phyloP scores from a whole-genome alignment of 2,113 vertebrate genomes.

The Chaetops frenatus region DNA sequence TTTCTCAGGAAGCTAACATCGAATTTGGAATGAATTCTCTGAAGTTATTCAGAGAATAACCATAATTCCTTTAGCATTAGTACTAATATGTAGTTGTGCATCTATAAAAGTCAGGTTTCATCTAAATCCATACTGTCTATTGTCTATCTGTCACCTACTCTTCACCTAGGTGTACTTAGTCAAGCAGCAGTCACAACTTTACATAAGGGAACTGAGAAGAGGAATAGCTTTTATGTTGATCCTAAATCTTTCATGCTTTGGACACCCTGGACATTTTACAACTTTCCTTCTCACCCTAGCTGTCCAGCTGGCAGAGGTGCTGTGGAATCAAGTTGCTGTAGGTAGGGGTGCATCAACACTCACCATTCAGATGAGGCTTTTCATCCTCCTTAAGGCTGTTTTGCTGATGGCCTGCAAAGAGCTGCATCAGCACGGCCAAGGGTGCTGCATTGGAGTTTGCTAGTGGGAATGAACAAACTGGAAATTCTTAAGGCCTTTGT shows the following conservation, averaged over 20 bases:
- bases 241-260: neutral
- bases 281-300: neutral
- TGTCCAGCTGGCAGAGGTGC: neutral
- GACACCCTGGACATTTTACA: neutral
- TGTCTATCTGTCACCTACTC: neutral
- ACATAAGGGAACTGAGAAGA: neutral
- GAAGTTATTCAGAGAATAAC: neutral
- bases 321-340: neutral
- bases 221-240: neutral
- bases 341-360: fast-evolving
- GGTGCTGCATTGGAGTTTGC: fast-evolving
- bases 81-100: neutral
- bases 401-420: neutral
- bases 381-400: neutral
- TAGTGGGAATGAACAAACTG: neutral
- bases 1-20: neutral
- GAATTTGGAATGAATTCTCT: neutral
- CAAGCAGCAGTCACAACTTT: neutral
- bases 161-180: neutral
- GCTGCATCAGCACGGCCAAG: neutral
- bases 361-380: neutral
- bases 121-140: neutral
- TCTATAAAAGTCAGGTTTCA: neutral
- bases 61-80: neutral
- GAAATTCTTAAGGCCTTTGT: neutral